A percentile compares a stretch with the other conserved stretches of the same genome.
phyloP scores from a whole-genome alignment of 2,888 invertebrate species.

The Caenorhabditis parvicauda region DNA sequence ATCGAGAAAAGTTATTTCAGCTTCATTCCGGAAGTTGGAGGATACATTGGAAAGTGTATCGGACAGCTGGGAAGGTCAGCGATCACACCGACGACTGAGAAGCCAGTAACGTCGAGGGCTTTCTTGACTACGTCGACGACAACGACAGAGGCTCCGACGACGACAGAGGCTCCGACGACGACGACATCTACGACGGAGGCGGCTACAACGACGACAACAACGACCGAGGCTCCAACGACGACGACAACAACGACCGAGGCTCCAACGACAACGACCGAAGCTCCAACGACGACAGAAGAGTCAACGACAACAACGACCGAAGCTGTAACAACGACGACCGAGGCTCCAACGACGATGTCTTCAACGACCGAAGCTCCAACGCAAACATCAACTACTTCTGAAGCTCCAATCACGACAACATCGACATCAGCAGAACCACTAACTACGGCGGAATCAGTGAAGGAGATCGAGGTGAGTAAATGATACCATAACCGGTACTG shows the following conservation, averaged over 20 bases:
- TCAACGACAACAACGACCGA: no score
- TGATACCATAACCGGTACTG: no score
- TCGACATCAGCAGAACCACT: not conserved
- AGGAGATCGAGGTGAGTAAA: conserved; percentile 1
- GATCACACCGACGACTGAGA: not conserved
- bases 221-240: not conserved
- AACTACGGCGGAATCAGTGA: not conserved
- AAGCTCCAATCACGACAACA: not conserved
- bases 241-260: not conserved
- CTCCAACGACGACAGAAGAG: no score
- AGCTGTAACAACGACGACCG: no score
- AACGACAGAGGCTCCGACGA: not conserved
- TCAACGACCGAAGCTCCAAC: not conserved
- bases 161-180: no score
- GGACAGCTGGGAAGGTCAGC: not conserved
- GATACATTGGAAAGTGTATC: conserved; percentile 6
- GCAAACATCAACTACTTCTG: not conserved
- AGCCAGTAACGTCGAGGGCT: not conserved
- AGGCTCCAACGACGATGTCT: no score
- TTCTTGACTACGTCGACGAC: not conserved
- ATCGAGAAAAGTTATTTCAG: conserved; percentile 2
- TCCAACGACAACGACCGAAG: no score
- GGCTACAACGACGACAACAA: not conserved
- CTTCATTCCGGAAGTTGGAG: conserved; percentile 9
- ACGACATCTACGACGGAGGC: not conserved